Conservation (phyloP, 1,140 invertebrate species). For the Zaprionus inermis region DNA sequence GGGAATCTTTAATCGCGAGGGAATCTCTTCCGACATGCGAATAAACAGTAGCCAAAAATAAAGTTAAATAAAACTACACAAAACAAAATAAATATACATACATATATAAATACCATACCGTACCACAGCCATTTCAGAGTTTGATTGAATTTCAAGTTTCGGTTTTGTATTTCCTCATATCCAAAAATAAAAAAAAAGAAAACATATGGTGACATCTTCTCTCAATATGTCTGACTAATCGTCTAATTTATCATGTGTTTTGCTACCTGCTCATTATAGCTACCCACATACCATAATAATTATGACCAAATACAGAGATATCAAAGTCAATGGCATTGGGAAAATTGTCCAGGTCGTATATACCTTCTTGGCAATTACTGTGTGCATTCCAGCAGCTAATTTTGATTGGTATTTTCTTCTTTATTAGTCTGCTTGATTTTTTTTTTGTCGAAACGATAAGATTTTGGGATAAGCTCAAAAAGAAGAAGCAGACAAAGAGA, state of each 20-base stretch:
- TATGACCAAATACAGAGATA: conserved; percentile 17
- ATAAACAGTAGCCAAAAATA: not conserved
- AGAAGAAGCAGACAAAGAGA: not conserved
- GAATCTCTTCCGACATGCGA: conserved; percentile 2
- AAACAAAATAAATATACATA: not conserved
- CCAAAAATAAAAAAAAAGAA: not conserved
- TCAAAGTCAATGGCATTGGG: conserved; percentile 38
- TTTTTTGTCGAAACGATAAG: not conserved
- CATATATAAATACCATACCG: not conserved
- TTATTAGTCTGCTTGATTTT: not conserved
- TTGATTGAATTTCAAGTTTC: conserved; percentile 1
- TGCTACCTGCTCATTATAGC: conserved; percentile 20
- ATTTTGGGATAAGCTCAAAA: not conserved
- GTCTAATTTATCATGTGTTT: not conserved
- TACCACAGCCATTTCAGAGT: not conserved
- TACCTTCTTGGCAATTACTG: not conserved
- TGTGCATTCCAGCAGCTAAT: conserved; percentile 14
- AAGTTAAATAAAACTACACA: not conserved
- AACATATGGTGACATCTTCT: not conserved
- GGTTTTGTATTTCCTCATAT: not conserved
- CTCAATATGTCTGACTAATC: not conserved
- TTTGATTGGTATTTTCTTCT: conserved; percentile 4
- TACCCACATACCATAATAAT: conserved; percentile 31
- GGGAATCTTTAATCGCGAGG: not conserved
- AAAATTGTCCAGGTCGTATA: not conserved